phyloP scores from a whole-genome alignment of 2,797 vertebrate species.

The Dendrocincla tyrannina region DNA sequence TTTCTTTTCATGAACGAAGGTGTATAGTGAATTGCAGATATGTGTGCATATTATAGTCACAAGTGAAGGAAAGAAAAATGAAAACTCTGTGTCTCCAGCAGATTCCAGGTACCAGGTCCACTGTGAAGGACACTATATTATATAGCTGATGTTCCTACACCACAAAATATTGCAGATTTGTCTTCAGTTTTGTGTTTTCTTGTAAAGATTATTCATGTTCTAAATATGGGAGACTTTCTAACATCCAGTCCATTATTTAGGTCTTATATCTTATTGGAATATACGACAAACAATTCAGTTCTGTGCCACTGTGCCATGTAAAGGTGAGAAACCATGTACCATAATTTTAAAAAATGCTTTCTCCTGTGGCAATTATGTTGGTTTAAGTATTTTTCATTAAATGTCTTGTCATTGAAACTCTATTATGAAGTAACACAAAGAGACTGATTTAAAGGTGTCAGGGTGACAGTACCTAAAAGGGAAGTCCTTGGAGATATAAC shows the following conservation, averaged over 20 bases:
- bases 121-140: neutral
- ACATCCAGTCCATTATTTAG: neutral
- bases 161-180: neutral
- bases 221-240: neutral
- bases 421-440: neutral
- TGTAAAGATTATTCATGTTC: neutral
- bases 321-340: neutral
- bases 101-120: neutral
- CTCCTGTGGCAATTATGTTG: neutral
- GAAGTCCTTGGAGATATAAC: neutral
- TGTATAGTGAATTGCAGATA: neutral
- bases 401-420: neutral
- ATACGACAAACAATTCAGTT: neutral
- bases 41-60: neutral
- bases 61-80: neutral
- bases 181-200: neutral
- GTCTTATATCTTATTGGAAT: neutral
- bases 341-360: neutral
- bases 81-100: neutral
- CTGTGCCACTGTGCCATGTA: neutral
- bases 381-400: neutral
- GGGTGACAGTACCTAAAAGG: neutral
- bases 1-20: neutral
- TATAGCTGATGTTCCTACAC: neutral
- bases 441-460: neutral